Base-by-base conservation (phyloP, 2,888 invertebrate species). In the Temnothorax ravouxi region DNA sequence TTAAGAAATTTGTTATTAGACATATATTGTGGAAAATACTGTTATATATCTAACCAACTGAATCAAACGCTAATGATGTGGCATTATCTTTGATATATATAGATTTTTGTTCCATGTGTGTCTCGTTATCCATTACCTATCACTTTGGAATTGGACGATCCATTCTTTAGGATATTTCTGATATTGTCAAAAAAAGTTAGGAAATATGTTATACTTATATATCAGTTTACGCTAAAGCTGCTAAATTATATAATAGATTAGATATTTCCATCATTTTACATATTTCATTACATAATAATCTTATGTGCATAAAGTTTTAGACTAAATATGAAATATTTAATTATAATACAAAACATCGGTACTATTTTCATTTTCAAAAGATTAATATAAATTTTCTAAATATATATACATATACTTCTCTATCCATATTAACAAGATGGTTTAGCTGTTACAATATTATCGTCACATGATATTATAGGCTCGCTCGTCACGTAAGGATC, bases 31-130 rank as follows among this genome's bases (percentile, higher is more conserved):
- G 0, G 29, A 11, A 52, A 34, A 61, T 29, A 15, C 1, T 38
- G 21, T 69, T 11, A n/a, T 21, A 29, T 56, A 50, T 54, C 84
- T 89, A 88, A 93, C 93, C 93, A 83, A 88, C 89, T 34, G 93
- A 86, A 87, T 92, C 86, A 71, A 92, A 93, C 62, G 72, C 54
- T 2, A 9, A n/a, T 29, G 52, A 67, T n/a, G 25, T 13, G 13
- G 13, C 6, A 1, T 41, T 13, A n/a, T 69, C 72, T 38, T 71
- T 84, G 75, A 41, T 69, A 56, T 0, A 4, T 66, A n/a, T n/a
- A n/a, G n/a, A n/a, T 50, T 56, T 81, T 54, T 44, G 44, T 54
- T 50, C 34, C 80, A 84, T 86, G 52, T 56, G 74, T 21, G n/a
- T 59, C 18, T 25, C 11, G 15, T 25, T n/a, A 72, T 25, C 1